phyloP scores from a whole-genome alignment of 2,113 vertebrate species.

The Malurus melanocephalus region DNA sequence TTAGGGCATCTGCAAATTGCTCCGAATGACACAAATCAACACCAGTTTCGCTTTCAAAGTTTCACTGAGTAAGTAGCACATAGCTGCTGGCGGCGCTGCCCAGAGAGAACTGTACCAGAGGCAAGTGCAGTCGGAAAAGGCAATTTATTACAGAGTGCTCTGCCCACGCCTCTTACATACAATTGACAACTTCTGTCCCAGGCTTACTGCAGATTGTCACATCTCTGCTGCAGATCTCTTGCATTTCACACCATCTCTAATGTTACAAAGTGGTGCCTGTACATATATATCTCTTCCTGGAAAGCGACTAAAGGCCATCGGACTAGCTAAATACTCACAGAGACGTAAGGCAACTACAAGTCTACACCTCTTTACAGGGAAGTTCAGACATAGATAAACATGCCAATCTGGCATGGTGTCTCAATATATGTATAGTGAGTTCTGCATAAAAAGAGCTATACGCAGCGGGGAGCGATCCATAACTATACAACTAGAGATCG shows the following conservation, averaged over 20 bases:
- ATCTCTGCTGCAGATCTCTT: not conserved
- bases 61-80: not conserved
- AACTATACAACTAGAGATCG: not conserved
- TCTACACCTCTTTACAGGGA: not conserved
- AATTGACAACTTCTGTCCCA: not conserved
- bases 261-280: rapidly evolving
- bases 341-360: not conserved
- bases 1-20: not conserved
- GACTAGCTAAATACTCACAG: not conserved
- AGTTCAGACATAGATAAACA: not conserved
- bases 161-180: rapidly evolving
- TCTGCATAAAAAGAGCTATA: not conserved
- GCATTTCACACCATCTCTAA: not conserved
- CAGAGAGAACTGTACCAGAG: not conserved
- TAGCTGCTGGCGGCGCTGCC: rapidly evolving
- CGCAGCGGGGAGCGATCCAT: no score
- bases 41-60: not conserved
- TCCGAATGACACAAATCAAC: not conserved
- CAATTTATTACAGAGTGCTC: not conserved
- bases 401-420: not conserved
- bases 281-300: no score
- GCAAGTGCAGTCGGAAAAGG: not conserved
- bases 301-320: not conserved
- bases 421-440: not conserved
- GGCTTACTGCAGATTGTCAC: not conserved